Percentiles rank a stretch among this genome's conserved stretches.
Evolutionary conservation across 2,113 vertebrate genomes (phyloP).

Genomic region (Cardinalis cardinalis): DNA sequence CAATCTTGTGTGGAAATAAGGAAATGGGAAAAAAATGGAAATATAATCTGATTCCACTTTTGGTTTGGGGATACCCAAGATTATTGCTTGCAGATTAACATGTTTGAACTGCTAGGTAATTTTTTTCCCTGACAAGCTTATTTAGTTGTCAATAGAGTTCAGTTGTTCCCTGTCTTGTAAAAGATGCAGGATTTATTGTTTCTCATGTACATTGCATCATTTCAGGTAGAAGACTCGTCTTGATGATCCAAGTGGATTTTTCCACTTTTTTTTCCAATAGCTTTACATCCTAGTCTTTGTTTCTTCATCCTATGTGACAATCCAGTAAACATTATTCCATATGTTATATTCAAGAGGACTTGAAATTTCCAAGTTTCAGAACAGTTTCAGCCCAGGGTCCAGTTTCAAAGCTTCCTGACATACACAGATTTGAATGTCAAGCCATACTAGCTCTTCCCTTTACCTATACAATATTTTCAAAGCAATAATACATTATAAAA

Average conservation of each 20-base stretch:
- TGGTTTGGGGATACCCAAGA: background rate
- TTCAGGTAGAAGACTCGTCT: background rate
- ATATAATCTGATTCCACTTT: background rate
- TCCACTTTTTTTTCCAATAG: background rate
- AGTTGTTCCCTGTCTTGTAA: background rate
- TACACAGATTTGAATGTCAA: background rate
- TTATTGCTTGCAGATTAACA: background rate
- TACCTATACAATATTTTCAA: background rate
- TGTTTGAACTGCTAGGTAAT: background rate
- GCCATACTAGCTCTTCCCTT: background rate
- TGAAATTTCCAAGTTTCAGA: background rate
- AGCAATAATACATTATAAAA: background rate
- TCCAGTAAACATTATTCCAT: background rate
- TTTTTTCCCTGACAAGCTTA: background rate
- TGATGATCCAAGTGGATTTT: background rate
- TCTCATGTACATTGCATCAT: background rate
- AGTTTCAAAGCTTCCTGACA: background rate
- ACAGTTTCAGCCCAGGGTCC: background rate
- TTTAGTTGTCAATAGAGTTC: background rate
- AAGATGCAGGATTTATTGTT: background rate
- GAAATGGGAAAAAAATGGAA: background rate
- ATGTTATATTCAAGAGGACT: background rate
- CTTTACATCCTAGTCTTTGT: background rate
- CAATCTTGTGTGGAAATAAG: background rate
- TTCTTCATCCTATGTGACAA: background rate